These are phyloP conservation scores for Caretta caretta DNA, from an alignment of 2,113 vertebrate species.

Conservation along the genomic window DNA sequence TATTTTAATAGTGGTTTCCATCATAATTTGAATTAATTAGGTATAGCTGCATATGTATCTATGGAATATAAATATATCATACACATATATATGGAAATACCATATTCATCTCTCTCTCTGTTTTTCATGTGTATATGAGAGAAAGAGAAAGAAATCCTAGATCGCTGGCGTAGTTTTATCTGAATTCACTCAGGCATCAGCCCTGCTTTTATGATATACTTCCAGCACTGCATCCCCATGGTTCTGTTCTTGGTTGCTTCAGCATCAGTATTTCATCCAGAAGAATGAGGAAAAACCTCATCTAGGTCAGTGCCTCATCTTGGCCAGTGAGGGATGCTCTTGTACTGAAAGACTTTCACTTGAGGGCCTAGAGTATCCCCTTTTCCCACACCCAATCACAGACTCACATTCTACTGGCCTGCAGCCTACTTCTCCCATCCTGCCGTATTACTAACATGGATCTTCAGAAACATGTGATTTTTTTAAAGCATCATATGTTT, in stretches of 20 bases:
- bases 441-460: neutral
- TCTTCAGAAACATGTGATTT: neutral
- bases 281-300: neutral
- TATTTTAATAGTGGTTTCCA: neutral
- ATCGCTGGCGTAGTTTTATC: neutral
- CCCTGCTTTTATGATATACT: neutral
- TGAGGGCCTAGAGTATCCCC: neutral
- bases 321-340: conserved; percentile 62
- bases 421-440: neutral
- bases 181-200: neutral
- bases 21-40: neutral
- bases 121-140: neutral
- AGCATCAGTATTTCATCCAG: neutral
- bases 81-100: neutral
- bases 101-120: neutral
- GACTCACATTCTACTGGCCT: neutral
- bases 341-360: neutral
- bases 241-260: neutral
- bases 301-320: conserved; percentile 28
- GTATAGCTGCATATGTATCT: neutral
- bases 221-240: neutral
- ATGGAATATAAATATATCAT: neutral
- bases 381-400: neutral
- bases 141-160: neutral
- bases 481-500: neutral